phyloP scores from a whole-genome alignment of 2,797 vertebrate species.

The Hafferia zeledoni region DNA sequence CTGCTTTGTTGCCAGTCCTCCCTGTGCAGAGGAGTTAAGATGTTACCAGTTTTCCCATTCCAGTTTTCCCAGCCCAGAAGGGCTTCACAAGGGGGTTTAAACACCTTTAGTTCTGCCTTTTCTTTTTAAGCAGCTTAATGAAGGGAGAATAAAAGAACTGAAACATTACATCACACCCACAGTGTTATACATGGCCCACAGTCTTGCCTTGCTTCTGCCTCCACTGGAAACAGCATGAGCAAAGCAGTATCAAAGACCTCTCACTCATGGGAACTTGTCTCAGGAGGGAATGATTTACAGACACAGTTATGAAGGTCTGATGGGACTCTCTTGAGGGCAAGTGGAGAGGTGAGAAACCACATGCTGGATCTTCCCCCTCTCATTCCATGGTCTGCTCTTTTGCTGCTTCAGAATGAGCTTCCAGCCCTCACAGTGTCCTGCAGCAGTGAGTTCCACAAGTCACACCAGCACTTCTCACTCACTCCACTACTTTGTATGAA shows the following conservation, averaged over 20 bases:
- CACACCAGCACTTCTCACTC: not conserved
- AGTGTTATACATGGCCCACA: not conserved
- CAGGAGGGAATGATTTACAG: not conserved
- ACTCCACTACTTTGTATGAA: not conserved
- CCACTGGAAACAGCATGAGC: not conserved
- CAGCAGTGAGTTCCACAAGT: not conserved
- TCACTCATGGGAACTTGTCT: not conserved
- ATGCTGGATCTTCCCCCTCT: not conserved
- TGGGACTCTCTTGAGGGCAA: not conserved
- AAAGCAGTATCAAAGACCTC: not conserved
- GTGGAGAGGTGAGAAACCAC: not conserved
- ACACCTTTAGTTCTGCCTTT: not conserved
- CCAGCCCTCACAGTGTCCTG: fast-evolving
- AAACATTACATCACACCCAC: not conserved
- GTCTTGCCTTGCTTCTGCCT: not conserved
- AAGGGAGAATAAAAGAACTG: not conserved
- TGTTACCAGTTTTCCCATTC: not conserved
- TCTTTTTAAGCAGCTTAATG: not conserved
- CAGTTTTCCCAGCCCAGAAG: not conserved
- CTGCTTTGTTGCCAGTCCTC: not conserved
- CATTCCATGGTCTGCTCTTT: not conserved
- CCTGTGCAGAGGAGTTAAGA: not conserved
- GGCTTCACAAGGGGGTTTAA: not conserved
- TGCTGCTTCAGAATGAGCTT: not conserved
- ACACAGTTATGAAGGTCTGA: not conserved